Evolutionary conservation across 2,113 vertebrate genomes (phyloP), one percentile per base, ranked within the genome.

Genomic region (Platycercus adscitus): DNA sequence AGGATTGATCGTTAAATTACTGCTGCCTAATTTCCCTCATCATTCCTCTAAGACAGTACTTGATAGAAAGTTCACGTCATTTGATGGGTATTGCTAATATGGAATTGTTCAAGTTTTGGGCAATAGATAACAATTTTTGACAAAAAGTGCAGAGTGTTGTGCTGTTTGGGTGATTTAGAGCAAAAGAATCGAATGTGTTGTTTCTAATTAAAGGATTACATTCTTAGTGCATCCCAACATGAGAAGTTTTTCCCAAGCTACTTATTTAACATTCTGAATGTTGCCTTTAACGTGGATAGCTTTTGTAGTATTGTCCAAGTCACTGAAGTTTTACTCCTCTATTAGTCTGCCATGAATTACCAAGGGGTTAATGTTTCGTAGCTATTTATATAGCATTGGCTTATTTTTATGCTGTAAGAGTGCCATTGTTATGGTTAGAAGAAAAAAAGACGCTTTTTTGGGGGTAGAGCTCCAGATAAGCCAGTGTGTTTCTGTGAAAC

Each of bases 1-100:
- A 79, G 93, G 94, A 97, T 96, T 97, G 97, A 98, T 94, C 14
- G 1, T 83, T 95, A 98, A 97, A 98, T 97, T 97, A 93, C 63
- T 11, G 1, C 65, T 93, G 91, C 15, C 47, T 98, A 95, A 95
- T 97, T 97, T 95, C 83, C 73, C 75, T 97, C 97, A 94, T 97
- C 52, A 6, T 46, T 97, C 55, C 81, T 89, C 88, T 88, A 35
- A 95, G 90, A 88, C 73, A 79, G 44, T 33, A n/a, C 90, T 93
- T 96, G 96, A 97, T 58, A 96, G 93, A 96, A 97, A 95, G 91
- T 91, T 98, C 90, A 69, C 10, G 44, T 80, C 88, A 96, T 95
- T 56, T 81, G 49, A 88, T 91, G 41, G 86, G 20, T 83, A 39
- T 72, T 95, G 81, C 76, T 81, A 79, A 91, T 47, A 55, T 0